Base-by-base conservation (phyloP, 37 sponge, comb jelly and placozoan genomes). In the Lycopodina hypogea region DNA sequence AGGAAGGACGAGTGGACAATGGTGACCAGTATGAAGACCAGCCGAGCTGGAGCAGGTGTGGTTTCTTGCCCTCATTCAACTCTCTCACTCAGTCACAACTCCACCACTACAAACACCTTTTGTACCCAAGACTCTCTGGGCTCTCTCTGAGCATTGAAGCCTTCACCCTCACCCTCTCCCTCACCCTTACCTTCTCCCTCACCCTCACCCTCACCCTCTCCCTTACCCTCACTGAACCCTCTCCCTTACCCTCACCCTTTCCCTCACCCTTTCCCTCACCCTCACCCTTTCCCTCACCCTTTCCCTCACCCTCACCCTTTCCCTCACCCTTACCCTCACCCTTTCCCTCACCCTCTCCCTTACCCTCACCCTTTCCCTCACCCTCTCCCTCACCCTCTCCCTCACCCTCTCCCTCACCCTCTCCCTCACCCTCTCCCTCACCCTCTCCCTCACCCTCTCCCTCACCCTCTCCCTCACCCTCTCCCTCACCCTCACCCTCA, bases 21-120 rank as follows among this genome's bases (percentile, higher is more conserved):
- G 66, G 78, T 94, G 8, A 81, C 90, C 3, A 45, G 82, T 17
- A 89, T 97, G 90, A 87, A 83, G 74, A 89, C 90, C 32, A 83
- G 90, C 19, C 70, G 98, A 60, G 98, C 96, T 66, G 98, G 98
- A 0, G 98, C 92, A 28, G 98, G 98, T 18, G 93, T 97, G 28
- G 92, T 90, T 0, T 58, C 86, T 33, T 89, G 86, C 50, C 87
- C 83, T 18, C 57, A 74, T 26, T 29, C 78, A 35, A 51, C 75
- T 0, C 60, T 75, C 36, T 68, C 30, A 18, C 48, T 72, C 35
- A 56, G 40, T 38, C 32, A 33, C 56, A 81, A 41, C 0, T 68
- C 28, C 83, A 40, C 19, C 26, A 34, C 74, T 35, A 24, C 76
- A 36, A 73, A 26, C 56, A 57, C 29, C 28, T 34, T 41, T 40